A percentile compares a stretch with the other conserved stretches of the same genome.
phyloP scores from a whole-genome alignment of 2,797 vertebrate genomes.

The Clarias pachynema region DNA sequence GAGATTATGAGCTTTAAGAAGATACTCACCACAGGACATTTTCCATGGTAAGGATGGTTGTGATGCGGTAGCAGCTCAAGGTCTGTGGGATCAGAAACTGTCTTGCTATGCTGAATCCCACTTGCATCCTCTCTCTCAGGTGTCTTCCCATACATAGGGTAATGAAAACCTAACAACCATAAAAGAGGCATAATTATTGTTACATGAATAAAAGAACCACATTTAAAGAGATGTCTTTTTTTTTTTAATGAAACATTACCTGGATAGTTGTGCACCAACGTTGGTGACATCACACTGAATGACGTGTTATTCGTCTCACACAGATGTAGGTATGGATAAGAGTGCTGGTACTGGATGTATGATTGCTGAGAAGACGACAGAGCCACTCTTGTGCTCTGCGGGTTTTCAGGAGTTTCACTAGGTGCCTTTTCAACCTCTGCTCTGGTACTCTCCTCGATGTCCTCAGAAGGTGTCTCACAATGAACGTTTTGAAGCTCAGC shows the following conservation, averaged over 20 bases:
- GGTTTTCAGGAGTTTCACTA: constrained; percentile 85
- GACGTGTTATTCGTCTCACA: constrained; percentile 89
- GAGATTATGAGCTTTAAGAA: not conserved
- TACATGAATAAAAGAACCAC: constrained; percentile 1
- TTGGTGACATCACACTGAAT: constrained; percentile 92
- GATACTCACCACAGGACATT: constrained; percentile 89
- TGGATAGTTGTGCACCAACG: constrained; percentile 94
- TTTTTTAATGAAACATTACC: constrained; percentile 73
- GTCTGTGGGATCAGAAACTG: constrained; percentile 83
- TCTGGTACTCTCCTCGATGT: constrained; percentile 80
- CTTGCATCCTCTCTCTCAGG: constrained; percentile 93
- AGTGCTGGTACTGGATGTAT: constrained; percentile 96
- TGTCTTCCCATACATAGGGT: constrained; percentile 96
- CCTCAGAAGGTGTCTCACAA: constrained; percentile 74
- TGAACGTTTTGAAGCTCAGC: constrained; percentile 85
- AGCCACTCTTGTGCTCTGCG: constrained; percentile 82
- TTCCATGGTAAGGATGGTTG: constrained; percentile 89
- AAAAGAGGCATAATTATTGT: constrained; percentile 2
- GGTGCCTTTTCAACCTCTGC: constrained; percentile 75
- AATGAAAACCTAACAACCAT: constrained; percentile 86
- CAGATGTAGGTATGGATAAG: constrained; percentile 93
- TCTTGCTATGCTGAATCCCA: constrained; percentile 87
- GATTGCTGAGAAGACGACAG: constrained; percentile 93
- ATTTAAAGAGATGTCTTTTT: not conserved
- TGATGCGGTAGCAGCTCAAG: constrained; percentile 94